Evolutionary conservation across 2,888 invertebrate genomes (phyloP), one percentile per base, ranked within the genome.

Genomic region (Galerucella pusilla): DNA sequence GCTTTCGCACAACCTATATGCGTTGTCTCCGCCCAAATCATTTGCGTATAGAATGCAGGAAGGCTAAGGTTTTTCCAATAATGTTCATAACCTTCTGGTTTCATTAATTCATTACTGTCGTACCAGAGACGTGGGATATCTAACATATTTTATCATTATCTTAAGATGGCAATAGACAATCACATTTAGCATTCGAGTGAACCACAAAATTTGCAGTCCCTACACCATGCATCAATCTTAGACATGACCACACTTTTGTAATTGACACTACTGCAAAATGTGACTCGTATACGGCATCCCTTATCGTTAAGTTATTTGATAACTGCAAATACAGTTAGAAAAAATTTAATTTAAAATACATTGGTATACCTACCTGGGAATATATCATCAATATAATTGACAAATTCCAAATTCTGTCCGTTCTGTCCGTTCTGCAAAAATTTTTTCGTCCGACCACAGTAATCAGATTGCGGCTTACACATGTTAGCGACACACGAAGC

Each of bases 401-500:
- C 12, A 16, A 65, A n/a, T 46, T 65, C 46, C 11, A 65, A 46
- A 45, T 77, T 79, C 60, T 79, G 79, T 2, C 79, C 79, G 16
- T 77, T 79, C 60, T 79, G 79, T 2, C 79, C 79, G 16, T 71
- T 74, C 3, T 9, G 11, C 10, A 10, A 3, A 57, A 67, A 75
- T 28, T 64, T 77, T 25, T 49, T 16, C 16, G 81, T 80, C 20
- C 64, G 57, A n/a, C 77, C 61, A 57, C 80, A 80, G 10, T 46
- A n/a, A 59, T 81, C 80, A 25, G 79, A 79, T 20, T 73, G 61
- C 28, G 71, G 70, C 20, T 57, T 57, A 52, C 81, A 81, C 20
- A 52, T 61, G n/a, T 78, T 77, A 5, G 77, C 73, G 75, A 76
- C 75, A 72, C 81, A 81, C 25, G 68, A 67, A 2, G 81, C 79